Conservation (phyloP, 1,140 invertebrate genomes). For the Asbolus verrucosus region DNA sequence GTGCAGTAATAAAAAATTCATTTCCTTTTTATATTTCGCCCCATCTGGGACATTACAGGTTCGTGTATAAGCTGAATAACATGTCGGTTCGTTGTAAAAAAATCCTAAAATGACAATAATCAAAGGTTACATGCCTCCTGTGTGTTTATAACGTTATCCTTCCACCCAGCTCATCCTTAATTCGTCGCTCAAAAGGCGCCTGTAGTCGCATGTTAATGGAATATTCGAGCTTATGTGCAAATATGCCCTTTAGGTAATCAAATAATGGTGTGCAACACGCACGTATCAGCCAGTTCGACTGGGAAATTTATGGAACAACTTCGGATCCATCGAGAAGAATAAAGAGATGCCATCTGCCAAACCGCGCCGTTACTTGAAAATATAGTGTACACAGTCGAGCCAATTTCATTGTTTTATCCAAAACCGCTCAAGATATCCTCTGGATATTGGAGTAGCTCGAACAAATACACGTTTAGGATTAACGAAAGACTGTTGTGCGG, state of each 20-base stretch:
- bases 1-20: background rate
- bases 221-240: slow-evolving; percentile 18
- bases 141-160: slow-evolving; percentile 9
- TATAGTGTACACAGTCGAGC: slow-evolving; percentile 9
- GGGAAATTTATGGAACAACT: slow-evolving; percentile 13
- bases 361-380: slow-evolving; percentile 6
- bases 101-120: slow-evolving; percentile 3
- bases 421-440: slow-evolving; percentile 6
- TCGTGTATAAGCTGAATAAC: background rate
- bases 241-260: slow-evolving; percentile 34
- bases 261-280: slow-evolving; percentile 30
- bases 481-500: background rate
- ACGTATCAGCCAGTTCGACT: slow-evolving; percentile 22
- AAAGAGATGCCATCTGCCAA: background rate
- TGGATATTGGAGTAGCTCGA: slow-evolving; percentile 17
- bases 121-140: background rate
- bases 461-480: slow-evolving; percentile 20
- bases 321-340: background rate
- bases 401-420: slow-evolving; percentile 26
- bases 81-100: background rate
- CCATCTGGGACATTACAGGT: background rate
- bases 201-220: slow-evolving; percentile 14
- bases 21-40: background rate
- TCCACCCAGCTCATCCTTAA: background rate
- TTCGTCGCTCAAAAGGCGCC: background rate